Percentiles rank a stretch among this genome's conserved stretches.
Evolutionary conservation across 35 echinoderm and acorn worm genomes (phyloP).

Genomic region (Acanthaster planci): DNA sequence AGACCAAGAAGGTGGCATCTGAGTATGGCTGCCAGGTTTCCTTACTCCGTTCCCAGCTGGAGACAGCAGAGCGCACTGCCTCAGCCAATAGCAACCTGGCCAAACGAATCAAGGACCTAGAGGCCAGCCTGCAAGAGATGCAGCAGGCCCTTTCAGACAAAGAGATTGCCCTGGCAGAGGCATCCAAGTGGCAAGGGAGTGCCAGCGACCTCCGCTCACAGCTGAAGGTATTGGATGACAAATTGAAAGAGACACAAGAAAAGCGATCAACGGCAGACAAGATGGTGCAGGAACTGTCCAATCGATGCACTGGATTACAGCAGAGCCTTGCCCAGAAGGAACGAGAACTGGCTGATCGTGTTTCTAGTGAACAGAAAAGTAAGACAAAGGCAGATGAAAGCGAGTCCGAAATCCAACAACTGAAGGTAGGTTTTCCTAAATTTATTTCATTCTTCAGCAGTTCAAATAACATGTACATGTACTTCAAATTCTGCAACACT

Average conservation of each 20-base stretch:
- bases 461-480: neutral
- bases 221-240: conserved; percentile 8
- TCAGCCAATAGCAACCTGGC: neutral
- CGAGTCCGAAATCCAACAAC: conserved; percentile 15
- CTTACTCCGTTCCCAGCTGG: neutral
- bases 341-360: too few species aligned
- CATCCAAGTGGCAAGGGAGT: conserved; percentile 5
- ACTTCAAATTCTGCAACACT: neutral
- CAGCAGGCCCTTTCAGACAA: conserved; percentile 8
- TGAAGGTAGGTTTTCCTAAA: neutral
- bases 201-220: neutral
- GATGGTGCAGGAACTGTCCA: conserved; percentile 9
- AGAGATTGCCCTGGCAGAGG: neutral
- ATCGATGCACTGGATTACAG: neutral
- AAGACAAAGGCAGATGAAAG: too few species aligned
- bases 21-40: neutral
- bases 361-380: too few species aligned
- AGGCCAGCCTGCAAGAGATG: neutral
- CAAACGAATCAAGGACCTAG: conserved; percentile 29
- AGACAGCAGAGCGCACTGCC: conserved; percentile 8
- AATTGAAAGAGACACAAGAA: neutral
- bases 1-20: neutral
- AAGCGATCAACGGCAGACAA: neutral
- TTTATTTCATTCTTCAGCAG: neutral
- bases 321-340: conserved; percentile 16